Evolutionary conservation across 2,888 invertebrate species (phyloP).

Genomic region (Drosophila mulleri): DNA sequence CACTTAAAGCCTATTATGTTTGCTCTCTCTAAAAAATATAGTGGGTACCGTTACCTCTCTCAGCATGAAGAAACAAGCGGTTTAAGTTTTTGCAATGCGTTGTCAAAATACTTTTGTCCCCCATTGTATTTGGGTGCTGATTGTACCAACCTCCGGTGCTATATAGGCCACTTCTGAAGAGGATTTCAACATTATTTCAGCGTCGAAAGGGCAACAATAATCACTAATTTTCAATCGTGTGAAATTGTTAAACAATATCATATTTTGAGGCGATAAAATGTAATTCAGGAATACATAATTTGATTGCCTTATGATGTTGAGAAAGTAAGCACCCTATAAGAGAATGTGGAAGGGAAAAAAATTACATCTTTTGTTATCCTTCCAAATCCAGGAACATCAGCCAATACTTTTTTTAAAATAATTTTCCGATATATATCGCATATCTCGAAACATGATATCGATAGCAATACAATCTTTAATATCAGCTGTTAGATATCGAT

Average conservation of each 20-base stretch:
- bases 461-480: not conserved
- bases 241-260: conserved; percentile 5
- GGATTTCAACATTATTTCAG: not conserved
- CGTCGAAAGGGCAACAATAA: not conserved
- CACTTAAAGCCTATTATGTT: no score
- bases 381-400: no score
- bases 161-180: not conserved
- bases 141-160: conserved; percentile 22
- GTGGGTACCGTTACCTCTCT: no score
- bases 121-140: not conserved
- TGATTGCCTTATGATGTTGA: not conserved
- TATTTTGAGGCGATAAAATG: conserved; percentile 10
- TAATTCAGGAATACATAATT: not conserved
- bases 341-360: not conserved
- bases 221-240: conserved; percentile 4
- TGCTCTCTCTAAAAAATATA: no score
- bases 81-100: no score
- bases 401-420: no score
- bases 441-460: no score
- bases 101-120: no score
- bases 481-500: not conserved
- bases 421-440: no score
- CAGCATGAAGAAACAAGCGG: no score
- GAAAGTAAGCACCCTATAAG: not conserved
- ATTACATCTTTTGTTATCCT: no score